Base-by-base conservation (phyloP, 1,140 invertebrate species). In the Homarus americanus region DNA sequence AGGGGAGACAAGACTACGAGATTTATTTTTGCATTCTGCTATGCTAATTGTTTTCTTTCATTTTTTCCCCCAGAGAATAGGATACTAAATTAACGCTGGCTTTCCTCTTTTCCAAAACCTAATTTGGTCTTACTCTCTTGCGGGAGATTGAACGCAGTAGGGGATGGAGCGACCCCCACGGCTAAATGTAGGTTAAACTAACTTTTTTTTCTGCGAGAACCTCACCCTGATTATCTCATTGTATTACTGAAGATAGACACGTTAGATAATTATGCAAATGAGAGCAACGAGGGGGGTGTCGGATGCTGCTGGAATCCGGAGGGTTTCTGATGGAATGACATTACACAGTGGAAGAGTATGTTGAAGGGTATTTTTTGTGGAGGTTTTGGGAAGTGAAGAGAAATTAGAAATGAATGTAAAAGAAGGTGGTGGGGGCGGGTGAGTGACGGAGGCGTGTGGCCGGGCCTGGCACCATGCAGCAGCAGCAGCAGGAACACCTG, bases 201-300 rank as follows among this genome's bases (percentile, higher is more conserved):
- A 75, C 88, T 83, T 90, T 90, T 88, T 90, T 90, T 76, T 41
- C 58, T 72, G 88, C 72, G 49, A 49, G 78, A 88, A 44, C 76
- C 58, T 72, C 78, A 88, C 41, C 78, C 40, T 83, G 88, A 90
- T 90, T 90, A 90, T 83, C 88, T 90, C 88, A 83, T 75, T 90
- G 88, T 90, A 75, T 78, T 90, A 90, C 88, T 84, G 88, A 90
- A 90, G 88, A 90, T 90, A 63, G 73, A 90, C 69, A 90, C 88
- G 69, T 44, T 84, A 83, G 80, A 78, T 84, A 90, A 83, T 90
- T 90, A 90, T 83, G 80, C 73, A 90, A 90, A 90, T 90, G 73
- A 90, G 88, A 78, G 34, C 80, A 38, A 83, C 80, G 73, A 20
- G 73, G 53, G 49, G n/a, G 44, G 73, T 76, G 82, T 76, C 40